phyloP scores from a whole-genome alignment of 1,140 invertebrate genomes.

The Sycophaga agraensis region DNA sequence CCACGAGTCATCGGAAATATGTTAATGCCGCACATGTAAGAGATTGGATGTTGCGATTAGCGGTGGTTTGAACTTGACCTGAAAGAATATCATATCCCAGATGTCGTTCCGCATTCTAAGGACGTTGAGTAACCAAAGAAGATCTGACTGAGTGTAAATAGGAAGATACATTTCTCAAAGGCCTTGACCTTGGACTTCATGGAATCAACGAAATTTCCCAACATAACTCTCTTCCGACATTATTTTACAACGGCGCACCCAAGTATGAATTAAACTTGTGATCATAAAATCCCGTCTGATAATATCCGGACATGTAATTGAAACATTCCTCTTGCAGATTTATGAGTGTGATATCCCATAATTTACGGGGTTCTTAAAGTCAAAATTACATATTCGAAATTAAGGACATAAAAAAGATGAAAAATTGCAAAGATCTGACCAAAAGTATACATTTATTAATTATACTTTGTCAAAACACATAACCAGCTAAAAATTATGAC shows the following conservation, averaged over 20 bases:
- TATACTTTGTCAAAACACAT: no score
- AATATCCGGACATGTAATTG: background rate
- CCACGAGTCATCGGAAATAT: background rate
- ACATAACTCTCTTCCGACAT: slow-evolving; percentile 1
- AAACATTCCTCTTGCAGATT: background rate
- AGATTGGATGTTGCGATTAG: slow-evolving; percentile 24
- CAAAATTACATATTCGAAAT: no score
- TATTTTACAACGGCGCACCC: background rate
- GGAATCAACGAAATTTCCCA: slow-evolving; percentile 38
- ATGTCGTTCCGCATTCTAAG: slow-evolving; percentile 27
- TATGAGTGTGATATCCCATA: no score
- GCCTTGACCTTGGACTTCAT: slow-evolving; percentile 42
- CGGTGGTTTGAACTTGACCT: slow-evolving; percentile 39
- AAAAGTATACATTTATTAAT: no score
- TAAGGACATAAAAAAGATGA: no score
- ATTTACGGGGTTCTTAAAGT: no score
- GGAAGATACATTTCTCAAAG: slow-evolving; percentile 35
- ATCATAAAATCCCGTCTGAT: no score
- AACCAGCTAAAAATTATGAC: no score
- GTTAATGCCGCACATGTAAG: slow-evolving; percentile 7
- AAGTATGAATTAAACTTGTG: background rate
- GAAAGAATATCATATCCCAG: slow-evolving; percentile 20
- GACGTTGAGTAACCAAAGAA: slow-evolving; percentile 17
- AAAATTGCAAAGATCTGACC: no score
- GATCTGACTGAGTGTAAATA: slow-evolving; percentile 31